Evolutionary conservation across 2,888 invertebrate genomes (phyloP).

Genomic region (Yponomeuta evonymella): DNA sequence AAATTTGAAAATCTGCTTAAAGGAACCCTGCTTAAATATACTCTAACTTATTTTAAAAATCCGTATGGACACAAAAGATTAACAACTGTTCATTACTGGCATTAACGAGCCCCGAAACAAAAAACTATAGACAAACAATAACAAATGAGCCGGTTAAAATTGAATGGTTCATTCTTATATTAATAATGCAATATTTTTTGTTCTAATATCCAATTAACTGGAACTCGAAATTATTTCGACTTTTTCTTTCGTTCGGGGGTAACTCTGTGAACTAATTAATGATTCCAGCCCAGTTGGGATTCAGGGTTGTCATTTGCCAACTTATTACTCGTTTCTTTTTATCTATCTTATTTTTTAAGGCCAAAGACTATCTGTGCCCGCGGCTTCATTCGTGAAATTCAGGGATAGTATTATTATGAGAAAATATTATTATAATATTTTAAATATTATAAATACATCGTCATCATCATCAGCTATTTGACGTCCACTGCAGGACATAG

Average conservation of each 20-base stretch:
- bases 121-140: conserved; percentile 50
- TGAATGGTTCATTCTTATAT: conserved; percentile 54
- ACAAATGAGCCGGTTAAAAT: conserved; percentile 60
- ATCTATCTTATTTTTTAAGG: too few species aligned
- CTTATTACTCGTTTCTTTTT: too few species aligned
- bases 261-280: conserved; percentile 68
- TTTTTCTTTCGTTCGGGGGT: conserved; percentile 57
- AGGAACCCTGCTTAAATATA: background rate
- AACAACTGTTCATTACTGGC: background rate
- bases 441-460: too few species aligned
- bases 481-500: too few species aligned
- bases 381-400: background rate
- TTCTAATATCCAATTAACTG: conserved; percentile 70
- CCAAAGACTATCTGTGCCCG: conserved; percentile 21
- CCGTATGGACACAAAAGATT: background rate
- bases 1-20: background rate
- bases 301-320: conserved; percentile 37
- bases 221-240: conserved; percentile 52
- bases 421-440: too few species aligned
- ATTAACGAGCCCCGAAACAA: conserved; percentile 23
- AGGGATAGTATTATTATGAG: too few species aligned
- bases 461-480: too few species aligned
- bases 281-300: conserved; percentile 56
- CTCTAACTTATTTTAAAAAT: background rate
- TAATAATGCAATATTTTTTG: conserved; percentile 58